Conservation (phyloP, 2,113 vertebrate species). For the Solenodon paradoxus region DNA sequence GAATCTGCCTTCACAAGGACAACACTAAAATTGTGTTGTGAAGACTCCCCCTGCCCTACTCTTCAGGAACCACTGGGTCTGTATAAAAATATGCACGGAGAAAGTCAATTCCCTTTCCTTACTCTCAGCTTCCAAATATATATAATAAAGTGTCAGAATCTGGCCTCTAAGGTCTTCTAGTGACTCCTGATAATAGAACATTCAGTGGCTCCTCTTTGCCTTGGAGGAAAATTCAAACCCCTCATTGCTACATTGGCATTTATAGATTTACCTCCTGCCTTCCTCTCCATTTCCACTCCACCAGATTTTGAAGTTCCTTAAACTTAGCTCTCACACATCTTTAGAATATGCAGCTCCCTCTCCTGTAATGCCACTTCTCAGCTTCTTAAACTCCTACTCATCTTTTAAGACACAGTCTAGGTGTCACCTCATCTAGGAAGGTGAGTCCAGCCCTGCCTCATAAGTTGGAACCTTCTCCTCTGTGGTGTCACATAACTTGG, state of each 20-base stretch:
- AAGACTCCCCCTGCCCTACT: background rate
- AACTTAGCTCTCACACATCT: background rate
- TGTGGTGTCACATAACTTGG: background rate
- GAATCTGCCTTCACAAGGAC: constrained; percentile 66
- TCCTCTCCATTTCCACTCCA: background rate
- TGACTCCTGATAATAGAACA: background rate
- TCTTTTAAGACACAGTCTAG: background rate
- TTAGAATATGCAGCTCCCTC: background rate
- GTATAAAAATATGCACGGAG: background rate
- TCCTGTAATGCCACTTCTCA: background rate
- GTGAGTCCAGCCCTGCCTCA: background rate
- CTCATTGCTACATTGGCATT: background rate
- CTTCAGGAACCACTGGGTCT: background rate
- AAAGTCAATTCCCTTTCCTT: background rate
- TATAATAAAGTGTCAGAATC: background rate
- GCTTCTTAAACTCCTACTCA: background rate
- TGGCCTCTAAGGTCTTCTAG: background rate
- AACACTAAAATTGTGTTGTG: background rate
- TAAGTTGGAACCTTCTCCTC: background rate
- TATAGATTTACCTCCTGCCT: background rate
- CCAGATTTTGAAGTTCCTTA: background rate
- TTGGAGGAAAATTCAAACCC: background rate
- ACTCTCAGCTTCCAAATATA: background rate
- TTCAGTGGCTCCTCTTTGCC: background rate
- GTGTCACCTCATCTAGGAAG: background rate